These are phyloP conservation scores for Meghimatium bilineatum DNA, from an alignment of 2,888 invertebrate genomes.

Conservation along the genomic window DNA sequence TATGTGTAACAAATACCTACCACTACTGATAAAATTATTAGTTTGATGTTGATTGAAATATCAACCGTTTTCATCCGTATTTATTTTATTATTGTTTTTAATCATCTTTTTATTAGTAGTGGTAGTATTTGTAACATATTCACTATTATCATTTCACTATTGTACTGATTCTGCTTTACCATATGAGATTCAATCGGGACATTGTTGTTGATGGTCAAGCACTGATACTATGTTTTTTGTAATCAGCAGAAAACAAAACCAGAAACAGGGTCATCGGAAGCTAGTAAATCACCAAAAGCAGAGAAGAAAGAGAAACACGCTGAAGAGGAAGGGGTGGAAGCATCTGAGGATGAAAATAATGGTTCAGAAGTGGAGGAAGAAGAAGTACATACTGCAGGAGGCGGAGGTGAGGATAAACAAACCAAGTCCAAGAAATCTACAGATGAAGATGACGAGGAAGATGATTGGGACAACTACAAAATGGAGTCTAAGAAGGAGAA, in stretches of 20 bases:
- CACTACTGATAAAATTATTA: too few species aligned
- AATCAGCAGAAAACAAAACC: slow-evolving; percentile 19
- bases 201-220: too few species aligned
- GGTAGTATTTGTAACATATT: too few species aligned
- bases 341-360: slow-evolving; percentile 49
- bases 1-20: too few species aligned
- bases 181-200: too few species aligned
- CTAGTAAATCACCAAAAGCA: slow-evolving; percentile 39
- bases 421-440: slow-evolving; percentile 39
- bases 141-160: too few species aligned
- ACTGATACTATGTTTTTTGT: not conserved
- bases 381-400: slow-evolving; percentile 49
- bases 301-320: slow-evolving; percentile 37
- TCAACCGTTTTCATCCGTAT: too few species aligned
- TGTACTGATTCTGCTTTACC: too few species aligned
- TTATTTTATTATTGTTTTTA: too few species aligned
- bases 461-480: slow-evolving; percentile 96
- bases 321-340: slow-evolving; percentile 47
- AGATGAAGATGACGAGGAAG: slow-evolving; percentile 82
- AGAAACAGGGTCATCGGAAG: slow-evolving; percentile 35
- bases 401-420: slow-evolving; percentile 55
- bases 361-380: slow-evolving; percentile 43
- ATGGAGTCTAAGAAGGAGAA: slow-evolving; percentile 87
- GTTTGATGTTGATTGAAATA: too few species aligned
- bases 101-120: too few species aligned